These are phyloP conservation scores for Ptilonorhynchus violaceus DNA, from an alignment of 2,113 vertebrate genomes.

Conservation along the genomic window DNA sequence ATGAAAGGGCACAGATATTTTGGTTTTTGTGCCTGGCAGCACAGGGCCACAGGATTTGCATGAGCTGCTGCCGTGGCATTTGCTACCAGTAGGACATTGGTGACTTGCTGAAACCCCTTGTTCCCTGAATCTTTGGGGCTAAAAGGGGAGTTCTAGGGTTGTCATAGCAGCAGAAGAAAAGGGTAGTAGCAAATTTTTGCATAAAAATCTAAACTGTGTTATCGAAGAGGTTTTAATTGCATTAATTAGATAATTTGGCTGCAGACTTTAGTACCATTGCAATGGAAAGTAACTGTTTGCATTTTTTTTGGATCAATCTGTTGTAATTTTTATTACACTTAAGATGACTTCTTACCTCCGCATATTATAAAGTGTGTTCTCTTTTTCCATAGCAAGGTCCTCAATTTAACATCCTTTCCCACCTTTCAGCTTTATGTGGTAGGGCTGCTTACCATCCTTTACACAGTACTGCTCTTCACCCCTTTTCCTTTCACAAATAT, in stretches of 20 bases:
- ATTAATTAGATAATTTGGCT: neutral
- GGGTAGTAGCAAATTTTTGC: neutral
- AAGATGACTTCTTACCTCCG: accelerated
- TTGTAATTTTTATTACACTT: neutral
- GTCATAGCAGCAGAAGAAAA: neutral
- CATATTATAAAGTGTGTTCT: neutral
- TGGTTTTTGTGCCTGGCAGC: neutral
- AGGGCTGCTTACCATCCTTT: neutral
- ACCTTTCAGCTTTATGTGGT: neutral
- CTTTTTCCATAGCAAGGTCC: neutral
- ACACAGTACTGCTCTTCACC: accelerated
- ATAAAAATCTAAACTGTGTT: neutral
- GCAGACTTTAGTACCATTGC: neutral
- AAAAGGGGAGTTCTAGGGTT: neutral
- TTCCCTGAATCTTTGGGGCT: accelerated
- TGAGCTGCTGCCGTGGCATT: accelerated
- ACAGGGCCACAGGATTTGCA: neutral
- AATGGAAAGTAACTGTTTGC: neutral
- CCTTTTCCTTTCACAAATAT: neutral
- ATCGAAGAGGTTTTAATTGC: neutral
- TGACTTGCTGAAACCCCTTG: neutral
- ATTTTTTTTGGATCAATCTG: neutral
- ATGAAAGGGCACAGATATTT: neutral
- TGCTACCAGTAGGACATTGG: neutral
- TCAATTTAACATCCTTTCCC: neutral